Conservation (phyloP, 2,797 vertebrate genomes). For the Gouania willdenowi region DNA sequence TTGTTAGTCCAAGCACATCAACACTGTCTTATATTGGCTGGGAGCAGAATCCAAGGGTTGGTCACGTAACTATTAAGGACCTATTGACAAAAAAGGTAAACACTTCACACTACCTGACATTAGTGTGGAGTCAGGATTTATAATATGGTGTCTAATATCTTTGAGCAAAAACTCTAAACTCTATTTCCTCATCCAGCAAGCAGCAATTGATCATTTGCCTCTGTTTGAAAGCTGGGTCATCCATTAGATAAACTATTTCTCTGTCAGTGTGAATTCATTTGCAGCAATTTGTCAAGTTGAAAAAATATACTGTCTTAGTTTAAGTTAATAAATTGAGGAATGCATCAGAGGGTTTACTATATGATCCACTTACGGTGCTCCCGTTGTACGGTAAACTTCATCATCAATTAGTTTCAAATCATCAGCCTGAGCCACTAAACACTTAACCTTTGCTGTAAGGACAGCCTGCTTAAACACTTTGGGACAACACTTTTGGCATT, state of each 20-base stretch:
- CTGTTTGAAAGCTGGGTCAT: slow-evolving; percentile 31
- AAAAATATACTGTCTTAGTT: slow-evolving; percentile 11
- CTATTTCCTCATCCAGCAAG: slow-evolving; percentile 44
- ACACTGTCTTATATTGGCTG: background rate
- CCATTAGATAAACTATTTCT: slow-evolving; percentile 48
- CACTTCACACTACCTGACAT: slow-evolving; percentile 11
- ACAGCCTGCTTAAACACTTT: slow-evolving; percentile 47
- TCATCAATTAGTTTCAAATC: slow-evolving; percentile 7
- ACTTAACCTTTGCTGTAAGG: slow-evolving; percentile 4
- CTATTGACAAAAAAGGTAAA: slow-evolving; percentile 13
- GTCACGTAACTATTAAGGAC: slow-evolving; percentile 3
- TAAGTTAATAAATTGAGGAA: slow-evolving; percentile 26
- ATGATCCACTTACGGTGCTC: slow-evolving; percentile 6
- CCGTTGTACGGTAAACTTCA: background rate
- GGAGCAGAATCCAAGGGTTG: slow-evolving; percentile 6
- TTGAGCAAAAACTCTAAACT: slow-evolving; percentile 42
- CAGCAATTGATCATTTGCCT: slow-evolving; percentile 46
- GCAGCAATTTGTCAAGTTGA: slow-evolving; percentile 41
- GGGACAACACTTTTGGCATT: slow-evolving; percentile 42
- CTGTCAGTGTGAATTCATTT: slow-evolving; percentile 44
- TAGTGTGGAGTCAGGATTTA: slow-evolving; percentile 43
- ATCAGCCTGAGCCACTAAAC: slow-evolving; percentile 1
- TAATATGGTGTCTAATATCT: slow-evolving; percentile 44
- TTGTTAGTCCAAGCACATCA: slow-evolving; percentile 13
- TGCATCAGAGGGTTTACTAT: slow-evolving; percentile 1